These are phyloP conservation scores for Erethizon dorsatum DNA, from an alignment of 2,797 vertebrate species.

Conservation along the genomic window DNA sequence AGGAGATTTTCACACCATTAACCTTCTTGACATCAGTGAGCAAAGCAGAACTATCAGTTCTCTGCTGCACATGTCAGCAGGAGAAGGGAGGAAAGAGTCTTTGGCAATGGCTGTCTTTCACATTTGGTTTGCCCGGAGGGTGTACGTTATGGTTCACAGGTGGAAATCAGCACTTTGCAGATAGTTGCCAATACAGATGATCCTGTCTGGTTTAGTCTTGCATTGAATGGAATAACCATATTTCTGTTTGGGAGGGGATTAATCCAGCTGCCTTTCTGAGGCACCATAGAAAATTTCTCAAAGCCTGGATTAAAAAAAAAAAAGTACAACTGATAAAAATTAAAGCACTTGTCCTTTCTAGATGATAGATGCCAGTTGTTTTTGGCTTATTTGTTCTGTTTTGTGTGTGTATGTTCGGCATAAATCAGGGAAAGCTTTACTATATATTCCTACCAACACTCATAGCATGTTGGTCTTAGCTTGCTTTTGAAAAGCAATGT, in stretches of 20 bases:
- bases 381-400: background rate
- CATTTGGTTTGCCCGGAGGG: slow-evolving; percentile 29
- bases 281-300: slow-evolving; percentile 54
- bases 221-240: slow-evolving; percentile 49
- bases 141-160: background rate
- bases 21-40: slow-evolving; percentile 76
- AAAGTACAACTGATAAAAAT: slow-evolving; percentile 5
- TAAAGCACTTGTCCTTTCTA: background rate
- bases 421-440: slow-evolving; percentile 4
- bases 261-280: slow-evolving; percentile 19
- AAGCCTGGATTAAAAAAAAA: background rate
- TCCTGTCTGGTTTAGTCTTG: slow-evolving; percentile 44
- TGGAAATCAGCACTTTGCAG: slow-evolving; percentile 35
- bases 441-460: background rate
- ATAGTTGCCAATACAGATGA: slow-evolving; percentile 30
- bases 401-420: slow-evolving; percentile 1
- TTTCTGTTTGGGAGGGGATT: slow-evolving; percentile 47
- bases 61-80: slow-evolving; percentile 55
- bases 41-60: slow-evolving; percentile 61
- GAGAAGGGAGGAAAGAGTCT: background rate
- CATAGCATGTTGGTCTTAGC: background rate
- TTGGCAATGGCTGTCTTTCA: slow-evolving; percentile 38
- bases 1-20: slow-evolving; percentile 75
- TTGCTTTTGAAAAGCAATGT: slow-evolving; percentile 59
- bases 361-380: background rate